Evolutionary conservation across 2,113 vertebrate genomes (phyloP), one percentile per base, ranked within the genome.

Genomic region (Rhinolophus ferrumequinum): DNA sequence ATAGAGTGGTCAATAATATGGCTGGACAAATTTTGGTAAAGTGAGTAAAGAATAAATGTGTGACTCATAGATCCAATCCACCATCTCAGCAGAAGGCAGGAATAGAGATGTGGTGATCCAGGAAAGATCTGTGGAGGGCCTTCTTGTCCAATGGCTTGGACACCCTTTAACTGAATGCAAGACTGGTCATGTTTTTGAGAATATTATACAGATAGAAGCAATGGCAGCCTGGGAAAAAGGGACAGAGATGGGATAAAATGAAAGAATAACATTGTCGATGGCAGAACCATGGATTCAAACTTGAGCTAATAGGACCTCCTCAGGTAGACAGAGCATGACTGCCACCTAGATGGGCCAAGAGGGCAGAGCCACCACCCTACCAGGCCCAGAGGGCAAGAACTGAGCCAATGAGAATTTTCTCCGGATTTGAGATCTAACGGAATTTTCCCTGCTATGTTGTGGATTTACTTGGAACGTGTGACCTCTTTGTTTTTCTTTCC

Each of bases 361-460:
- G 8, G 8, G 2, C 7, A 54, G 33, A 33, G 8, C 5, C 10
- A 81, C 47, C 7, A 30, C 18, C 7, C 10, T 2, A 8, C 11
- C 3, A 15, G 47, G 18, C 13, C 9, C 19, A 15, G 5, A 77
- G 28, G 30, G 58, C n/a, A 18, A 58, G 11, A 11, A 67, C 3
- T 58, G 54, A 95, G 50, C 21, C 30, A 50, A n/a, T 90, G 33
- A 88, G 3, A 15, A 88, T 22, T 69, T 62, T 38, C 19, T 67
- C 6, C 69, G 28, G 6, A 38, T 28, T 38, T 67, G 2, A 79
- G 11, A 56, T n/a, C 30, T 73, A 47, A 35, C 33, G 16, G 26
- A 44, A 72, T 64, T 77, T 64, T 54, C 9, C 44, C 22, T 9
- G 1, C 30, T 28, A 67, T 47, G 16, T 52, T 73, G 89, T 75